Evolutionary conservation across 2,797 vertebrate species (phyloP).

Genomic region (Hyperoplus lanceolatus): DNA sequence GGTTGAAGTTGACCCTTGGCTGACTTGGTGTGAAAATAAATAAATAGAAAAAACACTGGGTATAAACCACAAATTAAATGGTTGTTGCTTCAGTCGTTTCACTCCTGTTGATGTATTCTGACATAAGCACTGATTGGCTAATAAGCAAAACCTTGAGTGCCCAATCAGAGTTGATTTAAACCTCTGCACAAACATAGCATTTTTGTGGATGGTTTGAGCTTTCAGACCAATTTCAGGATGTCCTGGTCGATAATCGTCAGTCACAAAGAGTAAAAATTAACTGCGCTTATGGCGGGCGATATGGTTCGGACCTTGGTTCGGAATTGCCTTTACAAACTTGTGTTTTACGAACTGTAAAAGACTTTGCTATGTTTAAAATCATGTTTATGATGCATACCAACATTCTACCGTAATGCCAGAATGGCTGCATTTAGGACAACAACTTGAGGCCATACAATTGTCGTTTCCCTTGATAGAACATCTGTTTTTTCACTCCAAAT

Average conservation of each 20-base stretch:
- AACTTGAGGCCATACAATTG: not conserved
- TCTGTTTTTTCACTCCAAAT: not conserved
- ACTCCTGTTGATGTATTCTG: not conserved
- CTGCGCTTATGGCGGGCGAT: too few relatives aligned
- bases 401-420: not conserved
- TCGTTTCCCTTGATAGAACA: not conserved
- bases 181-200: not conserved
- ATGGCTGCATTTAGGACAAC: not conserved
- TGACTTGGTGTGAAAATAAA: too few relatives aligned
- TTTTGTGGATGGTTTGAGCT: not conserved
- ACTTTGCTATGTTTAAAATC: not conserved
- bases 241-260: too few relatives aligned
- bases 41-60: not conserved
- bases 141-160: constrained; percentile 12
- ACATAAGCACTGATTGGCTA: not conserved
- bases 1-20: not conserved
- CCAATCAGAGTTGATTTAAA: too few relatives aligned
- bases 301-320: too few relatives aligned
- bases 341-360: too few relatives aligned
- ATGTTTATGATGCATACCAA: not conserved
- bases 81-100: not conserved
- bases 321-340: too few relatives aligned
- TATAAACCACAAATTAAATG: not conserved
- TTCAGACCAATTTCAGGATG: too few relatives aligned
- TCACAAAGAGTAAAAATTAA: too few relatives aligned